Base-by-base conservation (phyloP, 2,113 vertebrate species). In the Misgurnus mizolepis region DNA sequence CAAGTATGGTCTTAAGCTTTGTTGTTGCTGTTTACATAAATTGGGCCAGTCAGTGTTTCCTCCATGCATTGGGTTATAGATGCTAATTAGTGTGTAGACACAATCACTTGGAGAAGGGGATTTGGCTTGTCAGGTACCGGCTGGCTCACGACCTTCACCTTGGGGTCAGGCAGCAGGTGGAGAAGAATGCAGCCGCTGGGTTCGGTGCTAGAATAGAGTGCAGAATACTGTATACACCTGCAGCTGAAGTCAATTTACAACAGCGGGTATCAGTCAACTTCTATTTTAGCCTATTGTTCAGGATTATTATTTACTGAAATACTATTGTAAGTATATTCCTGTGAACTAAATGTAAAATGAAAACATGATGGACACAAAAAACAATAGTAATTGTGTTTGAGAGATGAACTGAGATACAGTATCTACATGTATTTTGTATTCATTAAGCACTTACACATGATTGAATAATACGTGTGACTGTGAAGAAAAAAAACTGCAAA, bases 1-100 rank as follows among this genome's bases (percentile, higher is more conserved):
- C 53, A 12, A n/a, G 90, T 87, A 89, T 93, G 90, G 84, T 90
- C 89, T 87, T 90, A 91, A 93, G 89, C 91, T 91, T 88, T 83
- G 69, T 85, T 86, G 82, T 81, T 80, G 58, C 85, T 83, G 85
- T 85, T 83, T 84, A 88, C 90, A 91, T 90, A 92, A 92, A 92
- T 93, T 90, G 90, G 87, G 84, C 67, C 65, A 47, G 86, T 83
- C 80, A 75, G 85, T 90, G 83, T 85, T 62, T 83, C 83, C 89
- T 89, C 88, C 86, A 85, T 89, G 89, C 88, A 88, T 90, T 86
- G 87, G 84, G 82, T 88, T 81, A 78, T 82, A 58, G 86, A 87
- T 60, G 76, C 88, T 89, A 88, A 91, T 92, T 90, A 90, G 88
- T 89, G 89, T 90, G 87, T 89, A 84, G 88, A 90, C 88, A 90